Conservation (phyloP, 2,888 invertebrate genomes). For the Ischnura elegans region DNA sequence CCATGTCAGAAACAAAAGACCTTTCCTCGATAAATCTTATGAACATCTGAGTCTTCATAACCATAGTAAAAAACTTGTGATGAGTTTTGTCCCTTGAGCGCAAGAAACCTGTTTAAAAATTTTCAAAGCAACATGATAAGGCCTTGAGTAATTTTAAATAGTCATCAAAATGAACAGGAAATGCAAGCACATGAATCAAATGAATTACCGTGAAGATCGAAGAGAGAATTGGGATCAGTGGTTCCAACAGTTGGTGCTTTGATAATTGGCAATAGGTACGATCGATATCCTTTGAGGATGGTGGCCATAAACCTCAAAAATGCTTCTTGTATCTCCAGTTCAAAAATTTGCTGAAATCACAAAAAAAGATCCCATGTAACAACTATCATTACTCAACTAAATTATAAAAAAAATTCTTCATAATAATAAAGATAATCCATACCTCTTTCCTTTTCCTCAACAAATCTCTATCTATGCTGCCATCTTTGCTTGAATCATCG, state of each 20-base stretch:
- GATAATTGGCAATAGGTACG: constrained; percentile 93
- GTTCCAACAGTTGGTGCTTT: constrained; percentile 96
- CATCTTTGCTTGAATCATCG: constrained; percentile 75
- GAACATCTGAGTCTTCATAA: constrained; percentile 98
- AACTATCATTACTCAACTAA: neutral
- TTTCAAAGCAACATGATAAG: constrained; percentile 16
- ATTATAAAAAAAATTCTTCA: neutral
- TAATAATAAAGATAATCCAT: constrained; percentile 70
- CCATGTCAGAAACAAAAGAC: constrained; percentile 98
- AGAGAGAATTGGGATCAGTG: constrained; percentile 96
- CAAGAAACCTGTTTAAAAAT: constrained; percentile 82
- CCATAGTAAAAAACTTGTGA: constrained; percentile 89
- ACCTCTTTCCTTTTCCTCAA: constrained; percentile 90
- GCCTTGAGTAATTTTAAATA: neutral
- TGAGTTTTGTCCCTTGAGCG: constrained; percentile 91
- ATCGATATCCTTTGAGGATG: constrained; percentile 93
- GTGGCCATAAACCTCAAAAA: constrained; percentile 97
- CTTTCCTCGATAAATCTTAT: constrained; percentile 99
- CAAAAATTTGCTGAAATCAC: constrained; percentile 86
- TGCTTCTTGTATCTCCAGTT: constrained; percentile 97
- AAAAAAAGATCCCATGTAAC: neutral
- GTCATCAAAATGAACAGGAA: constrained; percentile 1
- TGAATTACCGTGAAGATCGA: constrained; percentile 87
- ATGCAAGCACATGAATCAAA: neutral
- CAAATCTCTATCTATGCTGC: constrained; percentile 90